These are phyloP conservation scores for Nymphalis urticae DNA, from an alignment of 2,888 invertebrate genomes.

Conservation along the genomic window DNA sequence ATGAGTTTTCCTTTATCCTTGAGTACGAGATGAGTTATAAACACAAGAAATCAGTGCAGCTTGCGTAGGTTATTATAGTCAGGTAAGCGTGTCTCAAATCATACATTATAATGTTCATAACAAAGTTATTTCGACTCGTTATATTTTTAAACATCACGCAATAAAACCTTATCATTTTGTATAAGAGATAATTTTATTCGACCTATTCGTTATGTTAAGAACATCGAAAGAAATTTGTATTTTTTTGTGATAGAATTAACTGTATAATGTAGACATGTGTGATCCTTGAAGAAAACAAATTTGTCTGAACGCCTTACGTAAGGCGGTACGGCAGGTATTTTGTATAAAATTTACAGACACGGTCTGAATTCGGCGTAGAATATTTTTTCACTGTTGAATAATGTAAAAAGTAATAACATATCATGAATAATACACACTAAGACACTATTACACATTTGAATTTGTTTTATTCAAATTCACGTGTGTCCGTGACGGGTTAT, in stretches of 20 bases:
- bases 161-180: too few species aligned
- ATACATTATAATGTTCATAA: too few species aligned
- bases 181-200: too few species aligned
- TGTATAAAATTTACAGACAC: slow-evolving; percentile 1
- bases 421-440: slow-evolving; percentile 16
- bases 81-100: too few species aligned
- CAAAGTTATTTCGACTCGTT: too few species aligned
- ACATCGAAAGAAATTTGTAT: neutral
- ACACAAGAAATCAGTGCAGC: too few species aligned
- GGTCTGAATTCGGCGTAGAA: neutral
- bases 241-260: slow-evolving; percentile 10
- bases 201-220: too few species aligned
- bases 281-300: slow-evolving; percentile 12
- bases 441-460: slow-evolving; percentile 2
- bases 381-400: slow-evolving; percentile 17
- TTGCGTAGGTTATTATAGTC: too few species aligned
- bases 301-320: slow-evolving; percentile 15
- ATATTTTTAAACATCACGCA: too few species aligned
- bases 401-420: slow-evolving; percentile 14
- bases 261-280: slow-evolving; percentile 3
- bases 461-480: slow-evolving; percentile 14
- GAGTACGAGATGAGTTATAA: too few species aligned
- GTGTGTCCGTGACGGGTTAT: neutral
- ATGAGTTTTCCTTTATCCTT: too few species aligned
- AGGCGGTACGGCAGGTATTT: slow-evolving; percentile 10